Base-by-base conservation (phyloP, 2,797 vertebrate species). In the Cirrhinus molitorella region DNA sequence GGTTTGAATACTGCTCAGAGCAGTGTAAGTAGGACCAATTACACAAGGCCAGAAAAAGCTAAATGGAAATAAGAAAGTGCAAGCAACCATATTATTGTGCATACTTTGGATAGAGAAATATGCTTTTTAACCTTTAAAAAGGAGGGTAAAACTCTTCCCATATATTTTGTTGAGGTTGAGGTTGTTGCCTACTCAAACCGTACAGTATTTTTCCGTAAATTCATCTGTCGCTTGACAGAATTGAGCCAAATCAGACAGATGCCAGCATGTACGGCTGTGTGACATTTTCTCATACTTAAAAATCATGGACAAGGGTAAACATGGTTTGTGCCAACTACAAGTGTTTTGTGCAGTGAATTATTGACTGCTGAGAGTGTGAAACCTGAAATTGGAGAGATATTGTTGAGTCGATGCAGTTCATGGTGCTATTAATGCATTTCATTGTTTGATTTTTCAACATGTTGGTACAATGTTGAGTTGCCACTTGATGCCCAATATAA, bases 301-400 rank as follows among this genome's bases (percentile, higher is more conserved):
- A 66, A 79, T 79, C 59, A 37, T 47, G 25, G 45, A 79, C 61
- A 79, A 66, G 76, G 61, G 45, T 79, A 79, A 66, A 79, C 76
- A 79, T 49, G 45, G 28, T 66, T 49, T 49, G 61, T 79, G 59
- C 76, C 76, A 79, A 63, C 43, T 66, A 51, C 76, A 79, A 79
- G 59, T 79, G 76, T 79, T 66, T 79, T 79, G 76, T 51, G 76
- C 76, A 79, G 76, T 79, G 76, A 79, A 66, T 79, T 79, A 66
- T 66, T 79, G 76, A 79, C 76, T 79, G 76, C 61, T 79, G 76
- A 79, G 45, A 79, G 76, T 4, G 1, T 66, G 61, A 79, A 79
- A 66, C 25, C 76, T 65, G 76, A 49, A 79, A 66, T 66, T 49
- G 76, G 45, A 79, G 59, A 79, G 59, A 66, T 51, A 34, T 34